These are phyloP conservation scores for Pteromalus puparum DNA, from an alignment of 1,140 invertebrate species.

Conservation along the genomic window DNA sequence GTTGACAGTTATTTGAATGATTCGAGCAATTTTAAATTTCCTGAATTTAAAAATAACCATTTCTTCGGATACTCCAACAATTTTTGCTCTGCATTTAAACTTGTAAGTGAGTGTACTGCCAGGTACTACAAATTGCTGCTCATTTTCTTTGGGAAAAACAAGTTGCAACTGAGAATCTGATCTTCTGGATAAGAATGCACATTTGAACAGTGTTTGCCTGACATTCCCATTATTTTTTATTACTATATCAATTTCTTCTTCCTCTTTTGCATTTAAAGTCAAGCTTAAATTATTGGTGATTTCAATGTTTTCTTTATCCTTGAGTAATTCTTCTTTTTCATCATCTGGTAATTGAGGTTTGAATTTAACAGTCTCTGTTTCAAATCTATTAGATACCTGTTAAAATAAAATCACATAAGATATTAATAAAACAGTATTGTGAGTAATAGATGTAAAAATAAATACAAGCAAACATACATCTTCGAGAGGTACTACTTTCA, in stretches of 20 bases:
- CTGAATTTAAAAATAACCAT: constrained; percentile 77
- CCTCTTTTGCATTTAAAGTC: constrained; percentile 68
- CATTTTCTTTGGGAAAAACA: constrained; percentile 57
- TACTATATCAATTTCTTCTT: constrained; percentile 60
- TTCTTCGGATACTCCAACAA: constrained; percentile 78
- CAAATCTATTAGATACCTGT: constrained; percentile 25
- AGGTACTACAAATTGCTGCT: constrained; percentile 63
- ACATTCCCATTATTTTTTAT: constrained; percentile 68
- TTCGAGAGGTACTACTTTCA: constrained; percentile 73
- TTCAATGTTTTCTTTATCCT: constrained; percentile 69
- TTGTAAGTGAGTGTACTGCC: constrained; percentile 63
- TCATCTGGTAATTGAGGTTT: constrained; percentile 24
- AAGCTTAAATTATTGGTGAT: constrained; percentile 69
- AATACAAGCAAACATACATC: constrained; percentile 57
- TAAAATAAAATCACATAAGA: constrained; percentile 2
- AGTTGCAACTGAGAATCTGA: constrained; percentile 68
- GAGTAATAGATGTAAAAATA: neutral
- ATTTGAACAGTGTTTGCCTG: constrained; percentile 52
- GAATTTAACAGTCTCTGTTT: constrained; percentile 7
- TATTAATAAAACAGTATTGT: neutral
- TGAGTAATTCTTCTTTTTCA: constrained; percentile 56
- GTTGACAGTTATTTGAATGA: constrained; percentile 74
- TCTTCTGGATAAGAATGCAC: constrained; percentile 63
- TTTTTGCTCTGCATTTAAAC: constrained; percentile 75
- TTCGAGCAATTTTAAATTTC: constrained; percentile 76